Conservation (phyloP, 2,113 vertebrate genomes). For the Vidua macroura region DNA sequence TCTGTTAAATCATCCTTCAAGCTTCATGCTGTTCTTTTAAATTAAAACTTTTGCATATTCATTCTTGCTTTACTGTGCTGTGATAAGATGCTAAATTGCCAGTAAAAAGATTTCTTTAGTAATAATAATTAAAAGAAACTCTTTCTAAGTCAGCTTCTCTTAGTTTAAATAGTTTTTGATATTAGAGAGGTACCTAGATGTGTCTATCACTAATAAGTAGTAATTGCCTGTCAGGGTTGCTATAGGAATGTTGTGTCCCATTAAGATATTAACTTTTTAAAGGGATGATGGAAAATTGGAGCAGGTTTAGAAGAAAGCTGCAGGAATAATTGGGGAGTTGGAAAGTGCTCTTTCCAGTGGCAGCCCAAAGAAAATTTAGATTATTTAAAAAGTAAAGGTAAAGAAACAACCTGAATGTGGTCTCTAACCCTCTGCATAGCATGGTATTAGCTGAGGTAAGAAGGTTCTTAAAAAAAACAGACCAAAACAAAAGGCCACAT, state of each 20-base stretch:
- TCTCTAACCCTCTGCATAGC: not conserved
- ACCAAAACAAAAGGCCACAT: not conserved
- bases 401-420: not conserved
- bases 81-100: not conserved
- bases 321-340: not conserved
- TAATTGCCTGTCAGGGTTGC: not conserved
- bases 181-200: not conserved
- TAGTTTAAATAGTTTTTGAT: not conserved
- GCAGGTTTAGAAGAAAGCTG: slow-evolving; percentile 6
- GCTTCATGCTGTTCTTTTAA: slow-evolving; percentile 34
- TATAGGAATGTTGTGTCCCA: not conserved
- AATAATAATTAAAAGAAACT: not conserved
- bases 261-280: slow-evolving; percentile 1
- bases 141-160: not conserved
- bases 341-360: not conserved
- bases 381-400: not conserved
- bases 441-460: not conserved
- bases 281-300: slow-evolving; percentile 9
- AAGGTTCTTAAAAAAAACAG: not conserved
- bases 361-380: not conserved
- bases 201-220: not conserved
- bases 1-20: slow-evolving; percentile 55
- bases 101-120: not conserved
- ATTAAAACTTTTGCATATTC: slow-evolving; percentile 23
- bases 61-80: slow-evolving; percentile 23